phyloP scores from a whole-genome alignment of 1,140 invertebrate genomes.

The Drosophila santomea region DNA sequence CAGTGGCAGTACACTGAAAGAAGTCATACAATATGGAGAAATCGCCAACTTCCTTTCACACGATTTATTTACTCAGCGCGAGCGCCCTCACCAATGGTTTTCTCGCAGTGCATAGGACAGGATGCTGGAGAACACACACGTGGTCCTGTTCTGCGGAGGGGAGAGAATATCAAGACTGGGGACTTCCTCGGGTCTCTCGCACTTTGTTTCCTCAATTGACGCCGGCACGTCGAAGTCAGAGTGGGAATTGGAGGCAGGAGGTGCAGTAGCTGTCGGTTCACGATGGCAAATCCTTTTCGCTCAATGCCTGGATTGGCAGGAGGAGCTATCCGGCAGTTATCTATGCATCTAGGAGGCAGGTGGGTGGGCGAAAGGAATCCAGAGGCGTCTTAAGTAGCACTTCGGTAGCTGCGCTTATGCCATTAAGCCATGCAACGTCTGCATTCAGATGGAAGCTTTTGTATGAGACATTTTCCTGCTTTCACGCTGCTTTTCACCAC shows the following conservation, averaged over 20 bases:
- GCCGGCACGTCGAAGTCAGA: slow-evolving; percentile 43
- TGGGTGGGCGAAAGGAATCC: background rate
- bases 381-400: slow-evolving; percentile 69
- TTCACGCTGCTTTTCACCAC: background rate
- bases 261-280: slow-evolving; percentile 19
- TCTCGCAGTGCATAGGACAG: background rate
- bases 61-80: no score
- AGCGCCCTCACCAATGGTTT: background rate
- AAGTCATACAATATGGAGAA: background rate
- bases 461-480: slow-evolving; percentile 31
- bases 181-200: slow-evolving; percentile 21
- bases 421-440: slow-evolving; percentile 61
- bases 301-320: slow-evolving; percentile 45
- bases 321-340: slow-evolving; percentile 46
- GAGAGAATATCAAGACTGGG: slow-evolving; percentile 12
- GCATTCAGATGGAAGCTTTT: slow-evolving; percentile 66
- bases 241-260: slow-evolving; percentile 3
- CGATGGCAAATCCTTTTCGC: slow-evolving; percentile 68
- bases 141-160: slow-evolving; percentile 2
- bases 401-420: slow-evolving; percentile 68
- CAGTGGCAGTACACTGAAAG: slow-evolving; percentile 7
- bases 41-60: no score
- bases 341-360: slow-evolving; percentile 52
- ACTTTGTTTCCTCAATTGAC: slow-evolving; percentile 55
- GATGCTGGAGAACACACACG: slow-evolving; percentile 24